Conservation (phyloP, 2,797 vertebrate genomes). For the Gymnothorax reevesii region DNA sequence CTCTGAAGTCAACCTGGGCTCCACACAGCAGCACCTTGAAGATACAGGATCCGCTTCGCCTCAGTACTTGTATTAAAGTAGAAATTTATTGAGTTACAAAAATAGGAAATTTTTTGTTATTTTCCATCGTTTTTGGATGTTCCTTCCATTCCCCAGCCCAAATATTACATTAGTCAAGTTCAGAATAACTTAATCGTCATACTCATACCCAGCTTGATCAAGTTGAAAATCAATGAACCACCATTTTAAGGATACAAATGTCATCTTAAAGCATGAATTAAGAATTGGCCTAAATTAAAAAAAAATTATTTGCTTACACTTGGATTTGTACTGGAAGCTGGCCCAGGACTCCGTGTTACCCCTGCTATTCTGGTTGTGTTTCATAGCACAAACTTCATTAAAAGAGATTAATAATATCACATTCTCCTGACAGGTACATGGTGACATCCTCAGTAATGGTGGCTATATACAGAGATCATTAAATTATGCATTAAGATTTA, state of each 20-base stretch:
- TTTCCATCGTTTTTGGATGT: no score
- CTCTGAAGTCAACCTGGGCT: constrained; percentile 34
- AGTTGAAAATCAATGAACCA: no score
- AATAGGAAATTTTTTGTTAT: no score
- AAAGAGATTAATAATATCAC: not conserved
- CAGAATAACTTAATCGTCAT: no score
- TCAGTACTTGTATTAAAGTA: not conserved
- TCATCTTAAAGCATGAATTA: constrained; percentile 34
- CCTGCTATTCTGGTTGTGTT: not conserved
- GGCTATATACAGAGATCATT: not conserved
- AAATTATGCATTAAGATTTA: not conserved
- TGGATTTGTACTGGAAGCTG: not conserved
- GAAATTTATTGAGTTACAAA: no score
- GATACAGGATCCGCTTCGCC: not conserved
- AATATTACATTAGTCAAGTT: no score
- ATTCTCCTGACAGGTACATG: not conserved
- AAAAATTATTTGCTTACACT: not conserved
- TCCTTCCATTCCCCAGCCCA: no score
- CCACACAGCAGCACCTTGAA: constrained; percentile 1
- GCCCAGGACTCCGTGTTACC: not conserved
- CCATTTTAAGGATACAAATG: not conserved
- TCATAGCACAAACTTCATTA: not conserved
- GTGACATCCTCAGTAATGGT: not conserved
- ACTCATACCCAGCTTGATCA: no score
- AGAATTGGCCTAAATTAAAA: not conserved